Percentiles rank a stretch among this genome's conserved stretches.
Evolutionary conservation across 2,113 vertebrate genomes (phyloP).

Genomic region (Sisor rabdophorus): DNA sequence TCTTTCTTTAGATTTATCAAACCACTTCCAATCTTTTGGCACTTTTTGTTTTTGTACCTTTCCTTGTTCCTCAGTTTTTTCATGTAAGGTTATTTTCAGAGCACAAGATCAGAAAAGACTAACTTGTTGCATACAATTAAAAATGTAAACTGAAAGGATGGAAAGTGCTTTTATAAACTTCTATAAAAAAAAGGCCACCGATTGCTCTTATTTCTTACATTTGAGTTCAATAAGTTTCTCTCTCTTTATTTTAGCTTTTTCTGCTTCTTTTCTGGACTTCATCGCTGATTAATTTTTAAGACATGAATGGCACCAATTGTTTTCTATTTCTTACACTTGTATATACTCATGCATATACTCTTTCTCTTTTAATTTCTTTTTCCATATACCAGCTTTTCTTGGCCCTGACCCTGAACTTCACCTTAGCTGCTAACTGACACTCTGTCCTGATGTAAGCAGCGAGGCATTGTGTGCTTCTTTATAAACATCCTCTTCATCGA

Average conservation of each 20-base stretch:
- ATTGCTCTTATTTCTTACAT: no score
- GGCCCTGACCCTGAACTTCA: neutral
- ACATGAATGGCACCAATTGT: neutral
- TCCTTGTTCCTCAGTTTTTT: neutral
- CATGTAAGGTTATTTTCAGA: no score
- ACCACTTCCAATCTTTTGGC: neutral
- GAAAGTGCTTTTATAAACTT: no score
- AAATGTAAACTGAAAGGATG: no score
- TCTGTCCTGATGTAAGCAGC: neutral
- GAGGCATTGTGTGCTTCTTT: conserved; percentile 18
- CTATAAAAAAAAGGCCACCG: no score
- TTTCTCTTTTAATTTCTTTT: neutral
- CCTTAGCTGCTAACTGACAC: neutral
- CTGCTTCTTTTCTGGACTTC: neutral
- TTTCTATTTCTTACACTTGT: neutral
- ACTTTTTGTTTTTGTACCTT: neutral
- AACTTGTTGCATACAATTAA: no score
- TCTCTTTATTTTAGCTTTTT: neutral
- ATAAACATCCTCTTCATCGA: conserved; percentile 29
- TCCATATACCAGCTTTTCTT: neutral
- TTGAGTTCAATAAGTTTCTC: neutral
- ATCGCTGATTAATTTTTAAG: neutral
- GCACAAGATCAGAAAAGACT: no score
- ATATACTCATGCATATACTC: neutral
- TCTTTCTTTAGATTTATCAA: conserved; percentile 40